A percentile compares a stretch with the other conserved stretches of the same genome.
phyloP scores from a whole-genome alignment of 2,113 vertebrate genomes.

The Indicator maculatus region DNA sequence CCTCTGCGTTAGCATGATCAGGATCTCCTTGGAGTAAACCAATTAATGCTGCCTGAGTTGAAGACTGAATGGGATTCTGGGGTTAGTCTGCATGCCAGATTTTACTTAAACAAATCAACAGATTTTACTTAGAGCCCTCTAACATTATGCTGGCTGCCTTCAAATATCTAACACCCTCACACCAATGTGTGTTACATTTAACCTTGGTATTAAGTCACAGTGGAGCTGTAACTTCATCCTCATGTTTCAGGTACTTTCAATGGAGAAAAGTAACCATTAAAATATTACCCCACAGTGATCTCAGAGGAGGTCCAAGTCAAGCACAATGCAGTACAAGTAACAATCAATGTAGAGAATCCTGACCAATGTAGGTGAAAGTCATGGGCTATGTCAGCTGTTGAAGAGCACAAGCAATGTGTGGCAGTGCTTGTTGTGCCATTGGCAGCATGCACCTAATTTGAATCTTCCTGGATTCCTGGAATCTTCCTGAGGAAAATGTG shows the following conservation, averaged over 20 bases:
- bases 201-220: neutral
- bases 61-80: neutral
- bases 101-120: neutral
- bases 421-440: neutral
- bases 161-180: neutral
- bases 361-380: neutral
- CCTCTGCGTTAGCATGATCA: neutral
- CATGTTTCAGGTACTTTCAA: conserved; percentile 6
- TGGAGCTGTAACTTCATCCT: neutral
- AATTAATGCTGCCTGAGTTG: neutral
- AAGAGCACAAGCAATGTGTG: neutral
- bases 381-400: neutral
- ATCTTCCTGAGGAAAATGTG: neutral
- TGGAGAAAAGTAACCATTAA: neutral
- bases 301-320: neutral
- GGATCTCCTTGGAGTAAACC: neutral
- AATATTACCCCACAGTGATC: neutral
- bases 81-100: neutral
- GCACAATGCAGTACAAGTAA: neutral
- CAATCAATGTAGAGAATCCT: neutral
- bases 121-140: neutral
- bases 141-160: neutral
- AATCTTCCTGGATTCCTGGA: neutral
- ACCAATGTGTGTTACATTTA: neutral
- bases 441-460: neutral